A percentile compares a stretch with the other conserved stretches of the same genome.
Evolutionary conservation across 1,140 invertebrate species (phyloP).

Genomic region (Onthophagus taurus): DNA sequence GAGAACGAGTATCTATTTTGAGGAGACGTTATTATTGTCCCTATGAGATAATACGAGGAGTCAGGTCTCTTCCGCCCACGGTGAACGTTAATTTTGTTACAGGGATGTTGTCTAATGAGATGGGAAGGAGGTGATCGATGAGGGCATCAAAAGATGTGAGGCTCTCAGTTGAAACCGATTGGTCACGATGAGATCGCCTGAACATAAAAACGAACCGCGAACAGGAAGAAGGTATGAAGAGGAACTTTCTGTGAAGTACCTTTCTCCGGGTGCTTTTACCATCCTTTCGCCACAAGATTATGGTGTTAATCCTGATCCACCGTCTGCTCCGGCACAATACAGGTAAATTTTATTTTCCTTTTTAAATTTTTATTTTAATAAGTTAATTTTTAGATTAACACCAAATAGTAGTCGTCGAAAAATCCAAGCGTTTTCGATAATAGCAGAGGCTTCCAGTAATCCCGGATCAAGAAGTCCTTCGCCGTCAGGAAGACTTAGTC

Average conservation of each 20-base stretch:
- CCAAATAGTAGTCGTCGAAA: slow-evolving; percentile 5
- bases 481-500: slow-evolving; percentile 42
- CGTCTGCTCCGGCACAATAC: slow-evolving; percentile 4
- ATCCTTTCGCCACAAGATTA: slow-evolving; percentile 7
- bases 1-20: no score
- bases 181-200: slow-evolving; percentile 6
- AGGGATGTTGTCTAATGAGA: no score
- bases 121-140: not conserved
- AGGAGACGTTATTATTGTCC: no score
- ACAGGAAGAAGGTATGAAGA: slow-evolving; percentile 7
- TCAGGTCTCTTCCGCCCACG: no score
- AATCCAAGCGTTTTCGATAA: slow-evolving; percentile 10
- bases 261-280: slow-evolving; percentile 9
- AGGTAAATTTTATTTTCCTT: slow-evolving; percentile 3
- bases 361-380: not conserved
- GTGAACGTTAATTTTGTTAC: no score
- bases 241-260: slow-evolving; percentile 6
- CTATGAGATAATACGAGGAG: no score
- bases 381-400: slow-evolving; percentile 6
- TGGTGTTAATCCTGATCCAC: slow-evolving; percentile 1
- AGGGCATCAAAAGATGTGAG: slow-evolving; percentile 1
- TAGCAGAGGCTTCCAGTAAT: slow-evolving; percentile 25
- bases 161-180: not conserved
- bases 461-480: slow-evolving; percentile 39
- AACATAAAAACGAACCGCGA: not conserved